A percentile compares a stretch with the other conserved stretches of the same genome.
Conservation (phyloP, 2,113 vertebrate genomes). For the Cichladusa arquata region DNA sequence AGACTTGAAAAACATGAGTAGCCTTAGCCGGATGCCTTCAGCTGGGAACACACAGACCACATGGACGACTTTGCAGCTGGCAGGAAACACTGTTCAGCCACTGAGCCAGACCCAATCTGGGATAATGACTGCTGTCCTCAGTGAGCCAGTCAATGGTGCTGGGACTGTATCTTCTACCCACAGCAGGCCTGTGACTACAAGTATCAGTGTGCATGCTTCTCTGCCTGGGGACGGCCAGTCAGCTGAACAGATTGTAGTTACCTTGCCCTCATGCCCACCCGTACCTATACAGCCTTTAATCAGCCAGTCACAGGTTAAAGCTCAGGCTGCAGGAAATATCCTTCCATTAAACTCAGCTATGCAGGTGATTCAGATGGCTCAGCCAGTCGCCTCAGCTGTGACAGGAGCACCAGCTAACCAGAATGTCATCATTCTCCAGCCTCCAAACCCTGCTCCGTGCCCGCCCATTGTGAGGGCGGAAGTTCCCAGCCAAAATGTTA, state of each 20-base stretch:
- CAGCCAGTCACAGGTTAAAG: conserved; percentile 77
- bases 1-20: conserved; percentile 74
- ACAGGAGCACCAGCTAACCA: conserved; percentile 82
- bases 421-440: conserved; percentile 94
- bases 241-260: conserved; percentile 74
- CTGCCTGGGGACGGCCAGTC: conserved; percentile 72
- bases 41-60: conserved; percentile 93
- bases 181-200: conserved; percentile 49
- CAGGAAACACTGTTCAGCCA: conserved; percentile 92
- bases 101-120: conserved; percentile 82
- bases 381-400: conserved; percentile 76
- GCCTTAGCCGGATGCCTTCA: conserved; percentile 77
- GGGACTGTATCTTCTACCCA: conserved; percentile 26
- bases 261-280: conserved; percentile 79
- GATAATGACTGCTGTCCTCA: conserved; percentile 66
- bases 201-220: conserved; percentile 61
- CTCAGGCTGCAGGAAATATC: conserved; percentile 75
- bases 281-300: conserved; percentile 79
- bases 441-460: conserved; percentile 80
- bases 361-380: conserved; percentile 95
- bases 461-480: conserved; percentile 86
- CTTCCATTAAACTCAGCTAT: conserved; percentile 91
- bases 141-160: conserved; percentile 48
- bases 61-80: conserved; percentile 93
- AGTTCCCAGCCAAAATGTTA: conserved; percentile 83